A percentile compares a stretch with the other conserved stretches of the same genome.
These are phyloP conservation scores for Stegophylla sp. DNA, from an alignment of 2,888 invertebrate species.

Conservation along the genomic window DNA sequence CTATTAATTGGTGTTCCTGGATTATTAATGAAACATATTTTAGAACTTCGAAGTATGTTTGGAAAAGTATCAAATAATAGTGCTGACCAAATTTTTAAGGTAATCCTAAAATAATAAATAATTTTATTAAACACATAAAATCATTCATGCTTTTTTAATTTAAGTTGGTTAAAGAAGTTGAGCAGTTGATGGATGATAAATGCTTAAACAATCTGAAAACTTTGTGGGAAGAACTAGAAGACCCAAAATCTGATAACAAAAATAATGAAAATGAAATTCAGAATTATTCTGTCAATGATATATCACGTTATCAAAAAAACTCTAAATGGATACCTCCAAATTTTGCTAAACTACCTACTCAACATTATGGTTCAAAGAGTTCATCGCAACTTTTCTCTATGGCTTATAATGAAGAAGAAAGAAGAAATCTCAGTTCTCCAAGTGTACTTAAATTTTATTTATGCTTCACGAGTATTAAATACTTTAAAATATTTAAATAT, in stretches of 20 bases:
- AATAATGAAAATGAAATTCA: neutral
- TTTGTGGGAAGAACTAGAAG: conserved; percentile 28
- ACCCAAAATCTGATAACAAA: neutral
- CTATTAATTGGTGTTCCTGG: conserved; percentile 71
- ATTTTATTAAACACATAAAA: neutral
- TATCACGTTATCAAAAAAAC: conserved; percentile 43
- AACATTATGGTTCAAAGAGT: conserved; percentile 31
- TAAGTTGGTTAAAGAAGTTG: conserved; percentile 54
- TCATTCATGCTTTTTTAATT: conserved; percentile 49
- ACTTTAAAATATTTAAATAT: neutral
- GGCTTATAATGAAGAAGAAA: conserved; percentile 60
- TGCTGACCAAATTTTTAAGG: conserved; percentile 70
- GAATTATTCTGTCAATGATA: neutral
- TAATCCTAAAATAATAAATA: conserved; percentile 62
- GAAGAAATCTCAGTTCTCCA: neutral
- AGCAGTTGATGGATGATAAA: conserved; percentile 37
- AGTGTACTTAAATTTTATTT: conserved; percentile 30
- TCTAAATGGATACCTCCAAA: conserved; percentile 57
- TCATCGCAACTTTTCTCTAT: conserved; percentile 61
- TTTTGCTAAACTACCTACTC: conserved; percentile 43
- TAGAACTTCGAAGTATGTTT: conserved; percentile 70
- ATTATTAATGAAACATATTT: conserved; percentile 70
- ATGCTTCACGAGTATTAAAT: neutral
- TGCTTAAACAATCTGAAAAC: conserved; percentile 60
- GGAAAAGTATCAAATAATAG: conserved; percentile 69